Conservation (phyloP, 2,113 vertebrate genomes). For the Thalassoma bifasciatum region DNA sequence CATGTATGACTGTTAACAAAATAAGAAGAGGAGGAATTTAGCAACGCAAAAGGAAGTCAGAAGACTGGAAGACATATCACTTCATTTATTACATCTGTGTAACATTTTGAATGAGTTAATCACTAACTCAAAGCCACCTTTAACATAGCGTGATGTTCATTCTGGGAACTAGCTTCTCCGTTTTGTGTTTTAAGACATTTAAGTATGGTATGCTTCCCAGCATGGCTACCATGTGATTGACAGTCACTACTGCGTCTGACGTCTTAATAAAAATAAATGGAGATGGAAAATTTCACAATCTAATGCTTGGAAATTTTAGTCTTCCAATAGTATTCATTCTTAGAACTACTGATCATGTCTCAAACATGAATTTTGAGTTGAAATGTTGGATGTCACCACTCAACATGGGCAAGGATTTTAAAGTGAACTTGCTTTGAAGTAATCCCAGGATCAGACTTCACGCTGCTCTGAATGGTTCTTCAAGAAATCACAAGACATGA, state of each 20-base stretch:
- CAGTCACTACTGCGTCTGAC: not conserved
- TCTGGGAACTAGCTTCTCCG: not conserved
- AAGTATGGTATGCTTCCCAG: not conserved
- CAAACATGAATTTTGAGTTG: too few relatives aligned
- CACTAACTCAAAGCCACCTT: not conserved
- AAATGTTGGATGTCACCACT: too few relatives aligned
- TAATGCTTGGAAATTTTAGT: too few relatives aligned
- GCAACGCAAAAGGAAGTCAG: not conserved
- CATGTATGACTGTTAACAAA: constrained; percentile 53
- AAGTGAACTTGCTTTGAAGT: too few relatives aligned
- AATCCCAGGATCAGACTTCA: too few relatives aligned
- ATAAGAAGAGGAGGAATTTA: constrained; percentile 20
- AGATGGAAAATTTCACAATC: too few relatives aligned
- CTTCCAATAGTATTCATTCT: too few relatives aligned
- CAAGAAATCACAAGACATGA: too few relatives aligned
- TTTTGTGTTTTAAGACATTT: not conserved
- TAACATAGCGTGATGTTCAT: not conserved
- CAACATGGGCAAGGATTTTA: too few relatives aligned
- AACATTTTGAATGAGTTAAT: not conserved
- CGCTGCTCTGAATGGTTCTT: too few relatives aligned
- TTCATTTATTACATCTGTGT: not conserved
- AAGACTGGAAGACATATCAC: constrained; percentile 9
- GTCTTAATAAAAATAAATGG: too few relatives aligned
- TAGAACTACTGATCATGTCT: too few relatives aligned
- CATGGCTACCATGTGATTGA: not conserved